Evolutionary conservation across 2,113 vertebrate genomes (phyloP), one percentile per base, ranked within the genome.

Genomic region (Osmerus eperlanus): DNA sequence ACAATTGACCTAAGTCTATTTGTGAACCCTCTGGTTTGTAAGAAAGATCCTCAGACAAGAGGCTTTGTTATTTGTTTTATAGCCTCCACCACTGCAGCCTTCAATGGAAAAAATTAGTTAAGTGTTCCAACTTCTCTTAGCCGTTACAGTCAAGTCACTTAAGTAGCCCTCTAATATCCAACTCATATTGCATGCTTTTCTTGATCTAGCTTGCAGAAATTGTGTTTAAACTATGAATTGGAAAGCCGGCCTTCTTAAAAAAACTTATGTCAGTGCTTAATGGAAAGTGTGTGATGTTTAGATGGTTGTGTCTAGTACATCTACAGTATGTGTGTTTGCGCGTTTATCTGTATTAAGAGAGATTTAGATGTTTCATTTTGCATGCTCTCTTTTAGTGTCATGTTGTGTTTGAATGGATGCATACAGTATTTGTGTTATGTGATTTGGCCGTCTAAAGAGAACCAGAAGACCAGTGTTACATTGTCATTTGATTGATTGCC

Each of bases 251-350:
- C 63, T 65, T 19, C 15, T 51, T 6, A 65, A 51, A 15, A 15
- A 1, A 65, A 47, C 25, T 4, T 32, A 28, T 63, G n/a, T 65
- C 21, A 41, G 19, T 65, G 21, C n/a, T 65, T 65, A 13, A 47
- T 60, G 55, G 55, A 19, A 25, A 18, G 68, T 68, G 65, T 21
- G 19, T 52, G 65, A 19, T 53, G 32, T 67, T 41, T 52, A 12
- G n/a, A 54, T 66, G 66, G 52, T 7, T 68, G 66, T 54, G 16
- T 66, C 36, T 66, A 36, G 62, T 65, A 28, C 6, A 28, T 65
- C 3, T 41, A 51, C 23, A 60, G 36, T 69, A n/a, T 19, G 67
- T 68, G 53, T 55, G 52, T 32, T 25, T 32, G 67, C 13, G 52
- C 56, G 67, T 1, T 1, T 14, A 47, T 54, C 8, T 54, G 21